Evolutionary conservation across 2,113 vertebrate genomes (phyloP).

Genomic region (Siniperca knerii): DNA sequence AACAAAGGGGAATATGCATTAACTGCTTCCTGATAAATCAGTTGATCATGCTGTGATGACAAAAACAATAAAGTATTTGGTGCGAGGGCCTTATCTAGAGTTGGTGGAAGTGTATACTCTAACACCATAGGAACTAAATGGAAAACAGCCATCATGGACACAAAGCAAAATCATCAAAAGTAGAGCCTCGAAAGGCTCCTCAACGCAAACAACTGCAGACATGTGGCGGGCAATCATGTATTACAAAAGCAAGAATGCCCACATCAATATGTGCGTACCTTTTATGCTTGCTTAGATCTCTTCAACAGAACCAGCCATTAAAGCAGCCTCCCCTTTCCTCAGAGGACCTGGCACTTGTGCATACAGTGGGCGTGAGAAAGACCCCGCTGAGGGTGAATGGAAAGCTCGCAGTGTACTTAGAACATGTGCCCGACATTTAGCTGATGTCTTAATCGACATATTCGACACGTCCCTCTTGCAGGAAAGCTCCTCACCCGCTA

Average conservation of each 20-base stretch:
- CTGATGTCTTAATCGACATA: not conserved
- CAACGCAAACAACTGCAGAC: not conserved
- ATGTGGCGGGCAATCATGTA: not conserved
- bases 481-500: not conserved
- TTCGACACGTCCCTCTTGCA: not conserved
- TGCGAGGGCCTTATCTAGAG: not conserved
- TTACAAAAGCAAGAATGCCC: conserved; percentile 11
- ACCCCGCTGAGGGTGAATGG: not conserved
- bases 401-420: not conserved
- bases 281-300: conserved; percentile 31
- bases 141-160: not conserved
- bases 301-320: not conserved
- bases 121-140: not conserved
- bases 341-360: conserved; percentile 15
- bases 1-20: not conserved
- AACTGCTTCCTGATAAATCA: not conserved
- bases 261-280: not conserved
- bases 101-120: not conserved
- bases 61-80: not conserved
- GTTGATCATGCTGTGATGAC: not conserved
- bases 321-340: conserved; percentile 4
- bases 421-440: not conserved
- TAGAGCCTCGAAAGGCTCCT: not conserved
- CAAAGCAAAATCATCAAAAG: not conserved
- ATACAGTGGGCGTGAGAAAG: not conserved